Evolutionary conservation across 2,888 invertebrate genomes (phyloP).

Genomic region (Polydrusus cervinus): DNA sequence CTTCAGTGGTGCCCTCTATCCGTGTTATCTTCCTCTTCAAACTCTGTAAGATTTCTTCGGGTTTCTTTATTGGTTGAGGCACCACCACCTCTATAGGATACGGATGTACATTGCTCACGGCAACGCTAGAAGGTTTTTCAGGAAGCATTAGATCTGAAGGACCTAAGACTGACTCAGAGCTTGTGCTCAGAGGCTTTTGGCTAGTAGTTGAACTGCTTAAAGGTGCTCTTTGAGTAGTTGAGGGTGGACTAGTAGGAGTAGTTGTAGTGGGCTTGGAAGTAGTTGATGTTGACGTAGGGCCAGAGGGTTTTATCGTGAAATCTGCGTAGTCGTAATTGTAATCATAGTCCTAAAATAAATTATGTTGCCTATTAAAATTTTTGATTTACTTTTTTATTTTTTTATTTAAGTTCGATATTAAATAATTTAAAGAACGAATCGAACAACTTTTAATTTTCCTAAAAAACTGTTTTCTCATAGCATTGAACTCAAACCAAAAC

Average conservation of each 20-base stretch:
- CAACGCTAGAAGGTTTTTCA: constrained; percentile 2
- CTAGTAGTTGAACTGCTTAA: neutral
- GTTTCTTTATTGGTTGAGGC: constrained; percentile 18
- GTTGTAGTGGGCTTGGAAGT: constrained; percentile 41
- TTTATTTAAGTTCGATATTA: too few relatives aligned
- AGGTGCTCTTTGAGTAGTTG: constrained; percentile 16
- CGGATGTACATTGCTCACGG: constrained; percentile 18
- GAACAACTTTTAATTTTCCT: too few relatives aligned
- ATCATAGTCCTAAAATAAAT: constrained; percentile 78
- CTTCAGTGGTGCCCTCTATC: neutral
- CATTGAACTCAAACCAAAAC: too few relatives aligned
- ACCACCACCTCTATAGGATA: constrained; percentile 26
- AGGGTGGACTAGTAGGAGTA: constrained; percentile 10
- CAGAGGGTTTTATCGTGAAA: constrained; percentile 79
- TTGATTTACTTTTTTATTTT: too few relatives aligned
- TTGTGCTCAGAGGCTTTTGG: neutral
- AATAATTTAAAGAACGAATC: too few relatives aligned
- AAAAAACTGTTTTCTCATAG: too few relatives aligned
- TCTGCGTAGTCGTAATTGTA: constrained; percentile 84
- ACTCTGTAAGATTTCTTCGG: neutral
- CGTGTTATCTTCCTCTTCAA: neutral
- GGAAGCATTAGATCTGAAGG: neutral
- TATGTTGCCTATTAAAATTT: neutral
- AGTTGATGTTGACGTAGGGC: constrained; percentile 43
- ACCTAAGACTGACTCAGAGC: neutral